Conservation (phyloP, 1,140 invertebrate species). For the Parasteatoda tepidariorum region DNA sequence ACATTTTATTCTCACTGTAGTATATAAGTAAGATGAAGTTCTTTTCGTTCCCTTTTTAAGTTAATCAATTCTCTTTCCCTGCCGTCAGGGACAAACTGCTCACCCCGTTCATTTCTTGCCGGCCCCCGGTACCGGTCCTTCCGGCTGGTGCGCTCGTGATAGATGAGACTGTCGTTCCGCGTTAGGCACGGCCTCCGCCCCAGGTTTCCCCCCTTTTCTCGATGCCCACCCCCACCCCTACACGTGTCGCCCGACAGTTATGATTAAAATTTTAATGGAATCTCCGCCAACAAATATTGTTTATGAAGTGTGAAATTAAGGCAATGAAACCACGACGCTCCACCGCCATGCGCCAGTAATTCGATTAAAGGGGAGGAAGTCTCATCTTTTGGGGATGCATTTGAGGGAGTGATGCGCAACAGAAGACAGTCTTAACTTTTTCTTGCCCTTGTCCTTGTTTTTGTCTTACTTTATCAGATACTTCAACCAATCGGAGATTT, state of each 20-base stretch:
- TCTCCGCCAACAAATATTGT: constrained; percentile 61
- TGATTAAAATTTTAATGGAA: constrained; percentile 62
- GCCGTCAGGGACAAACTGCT: too few species aligned
- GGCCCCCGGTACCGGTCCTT: constrained; percentile 21
- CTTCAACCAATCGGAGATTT: background rate
- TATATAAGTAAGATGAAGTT: too few species aligned
- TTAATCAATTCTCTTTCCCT: too few species aligned
- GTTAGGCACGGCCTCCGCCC: constrained; percentile 53
- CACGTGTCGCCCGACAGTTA: constrained; percentile 53
- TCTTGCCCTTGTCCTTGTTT: too few species aligned
- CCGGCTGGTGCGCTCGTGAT: constrained; percentile 46
- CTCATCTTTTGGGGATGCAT: background rate
- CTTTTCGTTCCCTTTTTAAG: too few species aligned
- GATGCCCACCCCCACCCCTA: constrained; percentile 10
- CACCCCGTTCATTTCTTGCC: background rate
- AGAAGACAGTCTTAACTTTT: too few species aligned
- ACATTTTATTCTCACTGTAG: too few species aligned
- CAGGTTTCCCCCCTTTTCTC: background rate
- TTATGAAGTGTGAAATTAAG: constrained; percentile 62
- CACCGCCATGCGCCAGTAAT: constrained; percentile 55
- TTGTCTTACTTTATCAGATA: background rate
- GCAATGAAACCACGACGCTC: constrained; percentile 56
- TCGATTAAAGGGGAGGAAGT: constrained; percentile 35
- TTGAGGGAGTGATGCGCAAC: background rate
- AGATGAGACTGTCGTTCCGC: constrained; percentile 57